Evolutionary conservation across 30 jellyfish, hydroid and myxozoan genomes (phyloP).

Genomic region (Cassiopea andromeda): DNA sequence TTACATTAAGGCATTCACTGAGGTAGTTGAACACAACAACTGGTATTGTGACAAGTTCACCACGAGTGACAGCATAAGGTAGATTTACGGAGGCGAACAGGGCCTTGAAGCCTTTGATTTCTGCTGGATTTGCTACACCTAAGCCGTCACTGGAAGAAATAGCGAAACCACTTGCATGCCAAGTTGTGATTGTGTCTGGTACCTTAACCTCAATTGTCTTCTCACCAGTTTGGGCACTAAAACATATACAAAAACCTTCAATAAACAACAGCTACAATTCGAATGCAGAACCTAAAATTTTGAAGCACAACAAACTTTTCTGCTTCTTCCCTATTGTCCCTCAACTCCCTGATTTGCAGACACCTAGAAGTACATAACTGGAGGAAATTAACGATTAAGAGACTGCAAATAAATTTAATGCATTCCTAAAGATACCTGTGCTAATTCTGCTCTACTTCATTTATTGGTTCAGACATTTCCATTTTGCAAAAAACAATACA

Average conservation of each 20-base stretch:
- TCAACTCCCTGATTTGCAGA: no score
- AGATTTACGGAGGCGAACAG: slow-evolving; percentile 82
- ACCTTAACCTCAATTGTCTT: slow-evolving; percentile 72
- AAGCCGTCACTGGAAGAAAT: slow-evolving; percentile 77
- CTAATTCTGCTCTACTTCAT: no score
- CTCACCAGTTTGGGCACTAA: slow-evolving; percentile 79
- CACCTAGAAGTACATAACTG: no score
- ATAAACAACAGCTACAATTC: background rate
- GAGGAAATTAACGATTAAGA: no score
- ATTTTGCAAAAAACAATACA: background rate
- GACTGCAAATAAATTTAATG: no score
- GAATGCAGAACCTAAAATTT: background rate
- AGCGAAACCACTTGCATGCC: slow-evolving; percentile 97
- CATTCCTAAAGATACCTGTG: no score
- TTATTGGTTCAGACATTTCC: background rate
- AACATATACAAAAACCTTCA: background rate
- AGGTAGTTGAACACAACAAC: slow-evolving; percentile 90
- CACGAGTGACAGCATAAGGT: slow-evolving; percentile 96
- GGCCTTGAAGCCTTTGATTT: slow-evolving; percentile 86
- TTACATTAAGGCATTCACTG: slow-evolving; percentile 81
- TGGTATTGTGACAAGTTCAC: slow-evolving; percentile 86
- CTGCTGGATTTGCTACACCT: slow-evolving; percentile 87
- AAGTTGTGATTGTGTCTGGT: slow-evolving; percentile 93
- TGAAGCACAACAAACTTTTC: no score
- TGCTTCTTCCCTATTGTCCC: no score